Evolutionary conservation across 1,140 invertebrate genomes (phyloP).

Genomic region (Musca vetustissima): DNA sequence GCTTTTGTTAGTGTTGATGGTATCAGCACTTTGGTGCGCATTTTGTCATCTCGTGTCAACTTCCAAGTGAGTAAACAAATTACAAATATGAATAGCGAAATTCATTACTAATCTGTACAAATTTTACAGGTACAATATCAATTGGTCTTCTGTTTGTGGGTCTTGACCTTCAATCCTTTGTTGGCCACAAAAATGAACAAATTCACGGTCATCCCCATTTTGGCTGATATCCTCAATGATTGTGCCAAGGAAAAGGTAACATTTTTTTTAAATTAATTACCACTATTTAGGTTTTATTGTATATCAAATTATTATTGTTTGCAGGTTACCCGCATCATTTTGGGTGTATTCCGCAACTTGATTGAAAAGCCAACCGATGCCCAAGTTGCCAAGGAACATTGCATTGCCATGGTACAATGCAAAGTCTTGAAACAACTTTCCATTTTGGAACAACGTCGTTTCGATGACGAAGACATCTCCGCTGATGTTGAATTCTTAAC

Average conservation of each 20-base stretch:
- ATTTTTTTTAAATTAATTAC: background rate
- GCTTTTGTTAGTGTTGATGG: slow-evolving; percentile 96
- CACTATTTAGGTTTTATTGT: background rate
- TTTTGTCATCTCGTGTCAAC: slow-evolving; percentile 91
- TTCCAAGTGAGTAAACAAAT: slow-evolving; percentile 73
- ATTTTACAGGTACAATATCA: slow-evolving; percentile 98
- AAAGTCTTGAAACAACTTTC: slow-evolving; percentile 97
- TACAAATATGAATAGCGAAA: background rate
- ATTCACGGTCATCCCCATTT: slow-evolving; percentile 94
- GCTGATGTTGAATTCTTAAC: slow-evolving; percentile 93
- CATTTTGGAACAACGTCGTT: slow-evolving; percentile 93
- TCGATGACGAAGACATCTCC: slow-evolving; percentile 96
- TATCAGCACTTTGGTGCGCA: slow-evolving; percentile 84
- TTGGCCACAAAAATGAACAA: slow-evolving; percentile 97
- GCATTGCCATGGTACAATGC: slow-evolving; percentile 97
- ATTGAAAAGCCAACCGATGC: slow-evolving; percentile 95
- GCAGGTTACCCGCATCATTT: slow-evolving; percentile 88
- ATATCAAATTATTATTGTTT: background rate
- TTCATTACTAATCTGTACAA: background rate
- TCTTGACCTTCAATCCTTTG: slow-evolving; percentile 92
- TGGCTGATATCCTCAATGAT: slow-evolving; percentile 98
- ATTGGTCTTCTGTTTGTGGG: slow-evolving; percentile 97
- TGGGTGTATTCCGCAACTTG: slow-evolving; percentile 97
- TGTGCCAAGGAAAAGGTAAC: slow-evolving; percentile 91
- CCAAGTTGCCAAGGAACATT: slow-evolving; percentile 91